Percentiles rank a stretch among this genome's conserved stretches.
Conservation (phyloP, 2,797 vertebrate species). For the Danionella dracula region DNA sequence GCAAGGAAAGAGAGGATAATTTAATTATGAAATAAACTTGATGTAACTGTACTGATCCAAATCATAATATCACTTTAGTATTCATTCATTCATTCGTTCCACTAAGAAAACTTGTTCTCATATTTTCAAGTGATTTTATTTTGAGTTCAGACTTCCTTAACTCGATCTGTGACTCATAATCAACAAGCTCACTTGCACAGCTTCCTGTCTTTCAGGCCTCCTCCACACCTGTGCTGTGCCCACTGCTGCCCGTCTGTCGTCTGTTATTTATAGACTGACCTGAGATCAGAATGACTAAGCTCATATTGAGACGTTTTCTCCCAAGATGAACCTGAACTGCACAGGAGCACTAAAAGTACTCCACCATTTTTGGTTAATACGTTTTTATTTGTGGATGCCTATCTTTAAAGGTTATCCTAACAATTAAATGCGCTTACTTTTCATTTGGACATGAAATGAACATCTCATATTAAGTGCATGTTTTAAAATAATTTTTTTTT, state of each 20-base stretch:
- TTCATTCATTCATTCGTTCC: no score
- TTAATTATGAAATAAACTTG: no score
- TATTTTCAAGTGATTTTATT: no score
- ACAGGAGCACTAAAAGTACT: not conserved
- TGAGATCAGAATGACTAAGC: constrained; percentile 13
- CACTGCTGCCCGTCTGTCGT: constrained; percentile 16
- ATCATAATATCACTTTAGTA: not conserved
- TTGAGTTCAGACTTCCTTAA: not conserved
- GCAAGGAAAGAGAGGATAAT: no score
- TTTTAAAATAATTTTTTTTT: no score
- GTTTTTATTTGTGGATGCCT: no score
- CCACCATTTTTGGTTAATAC: no score
- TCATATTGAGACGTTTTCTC: constrained; percentile 10
- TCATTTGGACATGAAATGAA: no score
- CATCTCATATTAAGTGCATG: no score
- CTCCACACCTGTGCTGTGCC: constrained; percentile 27
- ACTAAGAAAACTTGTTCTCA: no score
- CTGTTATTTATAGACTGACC: constrained; percentile 36
- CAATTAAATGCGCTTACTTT: no score
- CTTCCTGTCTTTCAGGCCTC: constrained; percentile 5
- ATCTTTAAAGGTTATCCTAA: no score
- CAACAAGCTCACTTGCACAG: not conserved
- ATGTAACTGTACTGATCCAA: not conserved
- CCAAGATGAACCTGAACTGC: not conserved
- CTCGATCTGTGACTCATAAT: constrained; percentile 7